Evolutionary conservation across 2,888 invertebrate genomes (phyloP), one percentile per base, ranked within the genome.

Genomic region (Lasioglossum vierecki): DNA sequence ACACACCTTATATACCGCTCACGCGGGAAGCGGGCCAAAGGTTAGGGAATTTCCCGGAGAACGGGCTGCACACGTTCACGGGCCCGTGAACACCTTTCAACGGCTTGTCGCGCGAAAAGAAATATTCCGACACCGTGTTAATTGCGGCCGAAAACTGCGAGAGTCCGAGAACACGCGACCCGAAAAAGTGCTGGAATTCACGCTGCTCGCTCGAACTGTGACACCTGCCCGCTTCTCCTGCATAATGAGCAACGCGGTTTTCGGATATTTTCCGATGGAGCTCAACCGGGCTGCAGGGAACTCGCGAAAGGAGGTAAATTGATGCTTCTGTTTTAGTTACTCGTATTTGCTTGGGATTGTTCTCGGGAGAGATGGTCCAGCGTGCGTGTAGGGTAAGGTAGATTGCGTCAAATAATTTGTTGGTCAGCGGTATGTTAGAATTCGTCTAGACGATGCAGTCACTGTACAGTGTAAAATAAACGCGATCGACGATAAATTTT

Each of bases 21-120:
- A 30, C 35, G 35, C 66, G 35, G 66, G 66, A 66, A 66, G 18
- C 60, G 60, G 60, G 30, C 60, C 60, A 63, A 63, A 63, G 60
- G 13, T 63, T 26, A 11, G 5, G 60, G 26, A 26, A 26, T 63
- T 26, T 26, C 26, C 26, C 60, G 60, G 26, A 26, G 60, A 63
- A 63, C 60, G 2, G 60, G 26, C 60, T 11, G 60, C 60, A 63
- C 60, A 15, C 60, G 60, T 13, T 5, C 60, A 30, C 60, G 26
- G 26, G n/a, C 60, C 26, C 26, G 60, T 26, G 60, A 26, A 13
- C 60, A 22, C 26, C 60, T 63, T 63, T 26, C 26, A 63, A 63
- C 60, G 26, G 15, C 15, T 63, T 26, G 60, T 26, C 60, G 60
- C 26, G 26, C 60, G 26, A 15, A 26, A 63, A 63, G 60, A 63